A percentile compares a stretch with the other conserved stretches of the same genome.
phyloP scores from a whole-genome alignment of 2,797 vertebrate genomes.

The Alfaro cultratus region DNA sequence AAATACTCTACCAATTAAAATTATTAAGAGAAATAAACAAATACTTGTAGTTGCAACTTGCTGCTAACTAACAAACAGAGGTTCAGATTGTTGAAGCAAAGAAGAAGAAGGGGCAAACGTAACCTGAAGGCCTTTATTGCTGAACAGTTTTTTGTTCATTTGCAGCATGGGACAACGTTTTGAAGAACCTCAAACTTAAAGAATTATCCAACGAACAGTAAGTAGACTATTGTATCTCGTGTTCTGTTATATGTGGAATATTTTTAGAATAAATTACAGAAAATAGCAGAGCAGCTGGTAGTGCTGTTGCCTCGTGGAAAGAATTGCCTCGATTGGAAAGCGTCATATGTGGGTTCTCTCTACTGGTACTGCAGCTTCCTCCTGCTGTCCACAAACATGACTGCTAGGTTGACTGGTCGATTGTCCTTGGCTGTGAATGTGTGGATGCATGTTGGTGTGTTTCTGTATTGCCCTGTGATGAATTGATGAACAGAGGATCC shows the following conservation, averaged over 20 bases:
- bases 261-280: neutral
- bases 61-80: neutral
- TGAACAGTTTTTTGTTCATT: neutral
- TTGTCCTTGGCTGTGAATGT: neutral
- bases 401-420: too few species aligned
- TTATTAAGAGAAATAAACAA: neutral
- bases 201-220: neutral
- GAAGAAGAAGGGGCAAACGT: neutral
- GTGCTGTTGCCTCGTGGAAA: neutral
- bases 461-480: too few species aligned
- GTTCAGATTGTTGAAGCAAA: neutral
- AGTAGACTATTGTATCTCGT: neutral
- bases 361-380: too few species aligned
- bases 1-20: neutral
- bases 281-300: neutral
- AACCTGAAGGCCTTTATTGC: neutral
- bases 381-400: too few species aligned
- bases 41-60: neutral
- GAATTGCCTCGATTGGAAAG: neutral
- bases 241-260: neutral
- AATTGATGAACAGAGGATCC: too few species aligned
- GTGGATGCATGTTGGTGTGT: neutral
- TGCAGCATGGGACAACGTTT: constrained; percentile 48
- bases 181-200: rapidly evolving
- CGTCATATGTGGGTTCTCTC: neutral